Percentiles rank a stretch among this genome's conserved stretches.
phyloP scores from a whole-genome alignment of 1,140 invertebrate genomes.

The Drosophila ficusphila region DNA sequence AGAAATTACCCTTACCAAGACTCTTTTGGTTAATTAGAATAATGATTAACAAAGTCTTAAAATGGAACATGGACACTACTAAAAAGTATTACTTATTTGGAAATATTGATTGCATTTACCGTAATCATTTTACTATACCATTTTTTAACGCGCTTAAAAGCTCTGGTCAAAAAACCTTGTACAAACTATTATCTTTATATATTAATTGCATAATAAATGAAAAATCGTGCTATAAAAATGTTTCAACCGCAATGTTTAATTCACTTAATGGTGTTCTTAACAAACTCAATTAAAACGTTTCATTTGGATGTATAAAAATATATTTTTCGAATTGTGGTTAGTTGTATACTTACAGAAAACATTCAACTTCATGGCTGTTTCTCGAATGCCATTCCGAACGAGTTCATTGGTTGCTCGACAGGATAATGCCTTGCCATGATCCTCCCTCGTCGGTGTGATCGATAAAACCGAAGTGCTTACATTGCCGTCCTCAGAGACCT shows the following conservation, averaged over 20 bases:
- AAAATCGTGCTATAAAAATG: not conserved
- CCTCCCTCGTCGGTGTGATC: constrained; percentile 89
- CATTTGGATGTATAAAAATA: not conserved
- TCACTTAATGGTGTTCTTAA: not conserved
- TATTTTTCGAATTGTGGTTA: not conserved
- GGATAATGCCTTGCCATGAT: constrained; percentile 91
- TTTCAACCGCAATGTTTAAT: not conserved
- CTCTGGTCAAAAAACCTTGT: not conserved
- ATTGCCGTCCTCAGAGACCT: constrained; percentile 92
- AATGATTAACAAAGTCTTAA: too few species aligned
- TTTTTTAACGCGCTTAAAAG: too few species aligned
- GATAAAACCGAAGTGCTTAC: constrained; percentile 90
- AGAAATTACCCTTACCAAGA: not conserved
- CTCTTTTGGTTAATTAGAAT: too few species aligned
- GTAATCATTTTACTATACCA: too few species aligned
- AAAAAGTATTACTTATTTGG: too few species aligned
- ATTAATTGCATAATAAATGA: not conserved
- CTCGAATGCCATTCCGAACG: constrained; percentile 89
- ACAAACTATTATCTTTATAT: too few species aligned
- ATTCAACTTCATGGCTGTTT: constrained; percentile 92
- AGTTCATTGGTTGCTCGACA: constrained; percentile 92
- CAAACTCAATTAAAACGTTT: not conserved
- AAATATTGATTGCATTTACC: too few species aligned
- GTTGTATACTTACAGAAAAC: constrained; percentile 90
- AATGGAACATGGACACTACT: too few species aligned